Percentiles rank a stretch among this genome's conserved stretches.
Conservation (phyloP, 2,797 vertebrate species). For the Mormyrops boulengeri region DNA sequence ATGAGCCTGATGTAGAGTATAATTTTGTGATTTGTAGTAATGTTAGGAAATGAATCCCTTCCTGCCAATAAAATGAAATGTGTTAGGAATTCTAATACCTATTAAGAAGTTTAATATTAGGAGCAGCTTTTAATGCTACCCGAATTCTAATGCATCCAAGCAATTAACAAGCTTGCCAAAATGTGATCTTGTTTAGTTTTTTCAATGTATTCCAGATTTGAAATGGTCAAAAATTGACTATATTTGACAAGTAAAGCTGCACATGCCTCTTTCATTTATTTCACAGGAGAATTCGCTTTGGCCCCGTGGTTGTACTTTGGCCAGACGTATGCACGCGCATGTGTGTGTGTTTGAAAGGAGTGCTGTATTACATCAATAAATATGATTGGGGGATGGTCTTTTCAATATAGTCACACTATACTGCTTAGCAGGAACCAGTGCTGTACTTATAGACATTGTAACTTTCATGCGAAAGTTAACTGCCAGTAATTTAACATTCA, state of each 20-base stretch:
- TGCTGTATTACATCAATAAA: background rate
- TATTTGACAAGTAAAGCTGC: background rate
- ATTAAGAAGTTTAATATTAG: slow-evolving; percentile 9
- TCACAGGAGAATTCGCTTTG: background rate
- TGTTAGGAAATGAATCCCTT: background rate
- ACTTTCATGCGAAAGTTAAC: background rate
- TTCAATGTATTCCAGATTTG: background rate
- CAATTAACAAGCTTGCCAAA: slow-evolving; percentile 6
- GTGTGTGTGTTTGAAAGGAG: background rate
- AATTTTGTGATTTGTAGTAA: background rate
- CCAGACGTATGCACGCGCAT: background rate
- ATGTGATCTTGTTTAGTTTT: background rate
- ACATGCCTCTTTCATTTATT: background rate
- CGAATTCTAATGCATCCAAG: background rate
- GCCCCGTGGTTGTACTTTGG: background rate
- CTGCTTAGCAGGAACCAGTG: background rate
- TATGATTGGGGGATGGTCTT: background rate
- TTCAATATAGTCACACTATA: background rate
- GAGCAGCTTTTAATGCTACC: background rate
- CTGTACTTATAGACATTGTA: background rate
- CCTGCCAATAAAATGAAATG: background rate
- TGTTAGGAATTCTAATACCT: background rate
- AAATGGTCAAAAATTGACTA: background rate
- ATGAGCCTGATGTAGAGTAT: background rate
- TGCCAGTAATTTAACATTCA: slow-evolving; percentile 7